Conservation (phyloP, 2,888 invertebrate species). For the Notodonta ziczac region DNA sequence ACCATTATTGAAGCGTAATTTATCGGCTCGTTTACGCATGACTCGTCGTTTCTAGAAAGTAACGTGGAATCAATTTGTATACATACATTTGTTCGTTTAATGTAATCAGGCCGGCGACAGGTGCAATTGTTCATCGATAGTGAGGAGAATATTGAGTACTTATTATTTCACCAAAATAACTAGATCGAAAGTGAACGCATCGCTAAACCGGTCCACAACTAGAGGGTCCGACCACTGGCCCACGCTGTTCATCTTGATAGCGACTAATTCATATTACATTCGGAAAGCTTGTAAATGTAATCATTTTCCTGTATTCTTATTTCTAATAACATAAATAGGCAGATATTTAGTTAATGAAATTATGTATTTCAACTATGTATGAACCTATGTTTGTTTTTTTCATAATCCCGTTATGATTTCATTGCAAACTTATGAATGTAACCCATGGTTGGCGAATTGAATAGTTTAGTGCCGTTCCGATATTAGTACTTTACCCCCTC, state of each 20-base stretch:
- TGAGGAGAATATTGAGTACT: conserved; percentile 27
- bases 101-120: conserved; percentile 48
- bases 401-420: too few relatives aligned
- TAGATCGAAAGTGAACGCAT: conserved; percentile 25
- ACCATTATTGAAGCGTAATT: conserved; percentile 1
- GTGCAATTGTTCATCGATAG: conserved; percentile 22
- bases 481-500: too few relatives aligned
- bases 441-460: too few relatives aligned
- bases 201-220: conserved; percentile 17
- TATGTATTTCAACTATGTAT: too few relatives aligned
- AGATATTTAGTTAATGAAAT: too few relatives aligned
- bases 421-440: too few relatives aligned
- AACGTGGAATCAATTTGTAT: conserved; percentile 10
- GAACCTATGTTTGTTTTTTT: too few relatives aligned
- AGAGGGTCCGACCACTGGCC: background rate
- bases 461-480: too few relatives aligned
- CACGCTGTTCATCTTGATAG: background rate
- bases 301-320: too few relatives aligned
- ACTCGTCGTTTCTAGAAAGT: conserved; percentile 41
- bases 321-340: too few relatives aligned
- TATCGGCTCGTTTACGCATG: conserved; percentile 7
- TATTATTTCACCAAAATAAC: conserved; percentile 16
- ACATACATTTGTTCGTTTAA: background rate
- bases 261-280: background rate
- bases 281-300: background rate